phyloP scores from a whole-genome alignment of 2,888 invertebrate genomes.

The Lydus trimaculatus region DNA sequence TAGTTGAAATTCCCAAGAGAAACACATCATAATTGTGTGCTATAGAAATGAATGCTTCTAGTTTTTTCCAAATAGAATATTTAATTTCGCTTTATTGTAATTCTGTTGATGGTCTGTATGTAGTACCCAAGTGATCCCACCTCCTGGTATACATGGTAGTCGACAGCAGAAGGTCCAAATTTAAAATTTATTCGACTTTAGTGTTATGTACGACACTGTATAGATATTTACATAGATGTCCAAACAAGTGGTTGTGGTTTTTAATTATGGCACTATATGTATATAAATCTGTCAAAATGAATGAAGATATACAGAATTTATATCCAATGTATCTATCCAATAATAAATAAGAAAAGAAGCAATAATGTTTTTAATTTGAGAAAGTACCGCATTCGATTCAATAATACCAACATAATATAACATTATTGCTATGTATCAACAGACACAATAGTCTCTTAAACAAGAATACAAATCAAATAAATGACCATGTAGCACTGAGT shows the following conservation, averaged over 20 bases:
- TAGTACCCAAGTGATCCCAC: neutral
- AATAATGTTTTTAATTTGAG: slow-evolving; percentile 42
- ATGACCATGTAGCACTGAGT: slow-evolving; percentile 48
- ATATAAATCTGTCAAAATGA: slow-evolving; percentile 26
- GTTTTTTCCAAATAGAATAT: neutral
- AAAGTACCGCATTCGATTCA: slow-evolving; percentile 48
- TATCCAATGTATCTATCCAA: slow-evolving; percentile 18
- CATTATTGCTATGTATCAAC: slow-evolving; percentile 51
- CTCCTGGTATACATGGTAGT: neutral
- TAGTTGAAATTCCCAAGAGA: neutral
- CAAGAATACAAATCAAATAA: slow-evolving; percentile 56
- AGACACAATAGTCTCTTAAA: slow-evolving; percentile 52
- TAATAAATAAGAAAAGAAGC: slow-evolving; percentile 28
- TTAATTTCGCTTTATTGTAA: neutral
- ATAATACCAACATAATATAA: slow-evolving; percentile 53
- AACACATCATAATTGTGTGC: neutral
- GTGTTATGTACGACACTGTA: slow-evolving; percentile 12
- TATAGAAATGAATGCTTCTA: neutral
- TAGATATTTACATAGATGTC: slow-evolving; percentile 14
- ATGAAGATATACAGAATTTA: slow-evolving; percentile 30
- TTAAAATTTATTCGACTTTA: slow-evolving; percentile 5
- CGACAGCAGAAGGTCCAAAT: slow-evolving; percentile 8
- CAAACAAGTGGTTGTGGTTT: slow-evolving; percentile 18
- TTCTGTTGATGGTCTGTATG: neutral
- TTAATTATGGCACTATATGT: slow-evolving; percentile 28